These are phyloP conservation scores for Onychomys leucogaster DNA, from an alignment of 2,797 vertebrate genomes.

Conservation along the genomic window DNA sequence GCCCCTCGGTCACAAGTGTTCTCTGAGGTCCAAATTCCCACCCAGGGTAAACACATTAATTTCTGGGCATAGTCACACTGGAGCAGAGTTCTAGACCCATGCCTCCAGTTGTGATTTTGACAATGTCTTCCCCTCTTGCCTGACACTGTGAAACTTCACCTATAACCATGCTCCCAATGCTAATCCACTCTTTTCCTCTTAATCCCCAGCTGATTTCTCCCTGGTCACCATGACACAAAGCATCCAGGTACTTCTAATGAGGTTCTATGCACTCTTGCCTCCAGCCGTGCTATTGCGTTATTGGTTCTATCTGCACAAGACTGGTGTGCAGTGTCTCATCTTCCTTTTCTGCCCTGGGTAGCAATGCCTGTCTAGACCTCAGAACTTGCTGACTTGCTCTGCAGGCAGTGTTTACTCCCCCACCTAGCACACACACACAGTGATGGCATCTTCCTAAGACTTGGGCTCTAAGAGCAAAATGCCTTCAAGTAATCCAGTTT, in stretches of 20 bases:
- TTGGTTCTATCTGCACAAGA: background rate
- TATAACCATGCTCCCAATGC: background rate
- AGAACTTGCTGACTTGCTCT: background rate
- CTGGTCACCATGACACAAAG: background rate
- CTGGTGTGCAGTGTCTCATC: background rate
- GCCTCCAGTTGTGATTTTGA: background rate
- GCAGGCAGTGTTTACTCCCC: background rate
- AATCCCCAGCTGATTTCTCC: background rate
- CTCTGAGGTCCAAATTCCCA: background rate
- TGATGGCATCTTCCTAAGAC: background rate
- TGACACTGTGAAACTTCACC: no score
- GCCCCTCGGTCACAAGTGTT: background rate
- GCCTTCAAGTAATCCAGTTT: background rate
- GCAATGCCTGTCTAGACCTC: background rate
- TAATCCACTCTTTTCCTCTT: background rate
- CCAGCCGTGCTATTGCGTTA: background rate
- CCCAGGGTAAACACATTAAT: background rate
- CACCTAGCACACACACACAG: background rate
- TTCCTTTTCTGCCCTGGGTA: background rate
- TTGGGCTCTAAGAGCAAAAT: background rate
- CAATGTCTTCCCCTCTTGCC: background rate
- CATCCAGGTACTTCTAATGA: background rate
- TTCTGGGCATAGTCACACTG: no score
- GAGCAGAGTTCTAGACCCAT: background rate
- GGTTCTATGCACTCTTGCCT: background rate